phyloP scores from a whole-genome alignment of 2,797 vertebrate species.

The Miichthys miiuy region DNA sequence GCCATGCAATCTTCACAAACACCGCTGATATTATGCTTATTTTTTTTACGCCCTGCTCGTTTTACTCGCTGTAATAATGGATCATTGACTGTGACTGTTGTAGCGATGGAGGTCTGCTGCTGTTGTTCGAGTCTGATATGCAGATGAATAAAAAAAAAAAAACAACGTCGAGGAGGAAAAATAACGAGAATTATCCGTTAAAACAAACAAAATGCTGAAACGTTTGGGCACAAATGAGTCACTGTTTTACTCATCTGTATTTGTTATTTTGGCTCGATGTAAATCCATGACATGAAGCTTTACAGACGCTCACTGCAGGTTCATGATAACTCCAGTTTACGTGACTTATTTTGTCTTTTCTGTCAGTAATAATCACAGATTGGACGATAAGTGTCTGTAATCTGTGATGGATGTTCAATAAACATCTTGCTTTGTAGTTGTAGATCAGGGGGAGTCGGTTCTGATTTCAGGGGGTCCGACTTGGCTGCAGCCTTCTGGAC shows the following conservation, averaged over 20 bases:
- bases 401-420: background rate
- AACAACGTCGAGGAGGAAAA: slow-evolving; percentile 6
- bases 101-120: slow-evolving; percentile 25
- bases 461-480: too few species aligned
- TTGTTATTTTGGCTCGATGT: background rate
- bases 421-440: background rate
- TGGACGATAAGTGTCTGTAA: background rate
- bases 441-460: too few species aligned
- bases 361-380: background rate
- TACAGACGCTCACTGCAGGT: background rate
- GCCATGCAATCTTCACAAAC: slow-evolving; percentile 77
- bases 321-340: background rate
- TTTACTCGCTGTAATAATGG: slow-evolving; percentile 55
- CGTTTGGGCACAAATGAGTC: background rate
- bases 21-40: slow-evolving; percentile 60
- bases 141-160: slow-evolving; percentile 40
- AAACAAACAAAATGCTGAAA: slow-evolving; percentile 25
- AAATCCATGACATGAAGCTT: background rate
- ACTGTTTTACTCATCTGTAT: background rate
- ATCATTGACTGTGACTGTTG: slow-evolving; percentile 39
- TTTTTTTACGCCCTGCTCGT: slow-evolving; percentile 43
- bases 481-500: too few species aligned
- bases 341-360: background rate
- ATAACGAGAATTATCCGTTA: slow-evolving; percentile 36
- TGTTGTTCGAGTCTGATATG: slow-evolving; percentile 50